Base-by-base conservation (phyloP, 1,140 invertebrate species). In the Zaprionus camerounensis region DNA sequence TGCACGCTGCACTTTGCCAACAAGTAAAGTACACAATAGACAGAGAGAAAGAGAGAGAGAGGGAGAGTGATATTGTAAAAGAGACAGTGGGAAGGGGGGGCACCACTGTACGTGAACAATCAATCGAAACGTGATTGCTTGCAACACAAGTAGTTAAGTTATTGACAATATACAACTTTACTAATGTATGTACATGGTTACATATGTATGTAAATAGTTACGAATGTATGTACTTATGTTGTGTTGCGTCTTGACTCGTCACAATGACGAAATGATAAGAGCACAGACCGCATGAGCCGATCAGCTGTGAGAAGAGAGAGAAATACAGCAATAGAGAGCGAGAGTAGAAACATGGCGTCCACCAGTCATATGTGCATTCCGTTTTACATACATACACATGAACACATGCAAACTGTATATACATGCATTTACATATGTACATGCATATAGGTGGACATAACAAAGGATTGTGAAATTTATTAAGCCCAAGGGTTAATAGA, bases 1-100 rank as follows among this genome's bases (percentile, higher is more conserved):
- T 83, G 81, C 81, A 83, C 81, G 38, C 77, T 83, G 77, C 81
- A 80, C 81, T 83, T 24, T 24, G 34, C 41, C 15, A 64, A 68
- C 44, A 51, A 56, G 17, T 36, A 9, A 46, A 56, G 17, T 36
- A 9, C 46, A 59, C 38, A 80, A 51, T 71, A 46, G 36, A 36
- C 5, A 74, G 17, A 64, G 36, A 68, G 46, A 17, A 64, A 24
- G 46, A 58, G 38, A 26, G 68, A 69, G 74, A 15, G 1, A 11
- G 61, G 28, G 44, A 70, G 36, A 55, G 26, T 6, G 41, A 46
- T 46, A 17, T 17, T 15, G n/a, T 5, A 22, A 12, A 22, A 17
- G n/a, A 22, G 7, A 28, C 28, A 13, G 11, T 15, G 15, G 38
- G 38, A 4, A 51, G 46, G 12, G 46, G 9, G 22, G 46, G n/a